These are phyloP conservation scores for Zaprionus gabonicus DNA, from an alignment of 1,140 invertebrate species.

Conservation along the genomic window DNA sequence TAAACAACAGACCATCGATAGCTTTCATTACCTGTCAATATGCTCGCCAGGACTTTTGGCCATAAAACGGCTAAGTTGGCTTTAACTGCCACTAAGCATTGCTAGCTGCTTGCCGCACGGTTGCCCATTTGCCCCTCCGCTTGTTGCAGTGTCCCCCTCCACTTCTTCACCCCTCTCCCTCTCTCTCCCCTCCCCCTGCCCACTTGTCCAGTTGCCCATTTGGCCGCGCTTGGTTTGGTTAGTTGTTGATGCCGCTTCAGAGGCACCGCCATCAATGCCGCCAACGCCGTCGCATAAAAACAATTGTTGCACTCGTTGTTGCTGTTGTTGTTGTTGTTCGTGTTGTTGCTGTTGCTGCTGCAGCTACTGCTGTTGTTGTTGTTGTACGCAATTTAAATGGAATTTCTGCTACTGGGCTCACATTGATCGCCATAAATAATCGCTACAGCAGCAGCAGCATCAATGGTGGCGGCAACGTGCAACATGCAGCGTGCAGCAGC, in stretches of 20 bases:
- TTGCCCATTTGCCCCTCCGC: slow-evolving; percentile 12
- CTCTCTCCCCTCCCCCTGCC: not conserved
- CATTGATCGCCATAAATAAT: slow-evolving; percentile 81
- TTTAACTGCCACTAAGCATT: slow-evolving; percentile 16
- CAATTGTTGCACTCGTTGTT: slow-evolving; percentile 61
- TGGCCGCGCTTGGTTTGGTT: slow-evolving; percentile 11
- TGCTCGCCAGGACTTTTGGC: not conserved
- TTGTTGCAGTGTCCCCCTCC: not conserved
- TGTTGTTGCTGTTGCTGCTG: slow-evolving; percentile 40
- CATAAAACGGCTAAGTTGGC: slow-evolving; percentile 27
- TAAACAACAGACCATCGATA: too few species aligned
- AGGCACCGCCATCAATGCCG: slow-evolving; percentile 76
- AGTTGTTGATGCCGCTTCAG: slow-evolving; percentile 61
- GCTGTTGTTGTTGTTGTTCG: slow-evolving; percentile 53
- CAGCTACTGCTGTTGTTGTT: slow-evolving; percentile 40
- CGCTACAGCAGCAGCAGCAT: slow-evolving; percentile 62
- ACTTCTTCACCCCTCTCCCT: too few species aligned
- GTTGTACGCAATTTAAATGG: slow-evolving; percentile 81
- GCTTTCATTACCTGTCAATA: too few species aligned
- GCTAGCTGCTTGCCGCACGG: slow-evolving; percentile 1
- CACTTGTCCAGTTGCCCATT: slow-evolving; percentile 17
- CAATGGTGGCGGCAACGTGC: slow-evolving; percentile 64
- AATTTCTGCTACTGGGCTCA: slow-evolving; percentile 77
- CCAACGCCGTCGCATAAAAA: slow-evolving; percentile 76
- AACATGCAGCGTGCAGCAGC: slow-evolving; percentile 22